Percentiles rank a stretch among this genome's conserved stretches.
Evolutionary conservation across 1,140 invertebrate genomes (phyloP).

Genomic region (Atta cephalotes): DNA sequence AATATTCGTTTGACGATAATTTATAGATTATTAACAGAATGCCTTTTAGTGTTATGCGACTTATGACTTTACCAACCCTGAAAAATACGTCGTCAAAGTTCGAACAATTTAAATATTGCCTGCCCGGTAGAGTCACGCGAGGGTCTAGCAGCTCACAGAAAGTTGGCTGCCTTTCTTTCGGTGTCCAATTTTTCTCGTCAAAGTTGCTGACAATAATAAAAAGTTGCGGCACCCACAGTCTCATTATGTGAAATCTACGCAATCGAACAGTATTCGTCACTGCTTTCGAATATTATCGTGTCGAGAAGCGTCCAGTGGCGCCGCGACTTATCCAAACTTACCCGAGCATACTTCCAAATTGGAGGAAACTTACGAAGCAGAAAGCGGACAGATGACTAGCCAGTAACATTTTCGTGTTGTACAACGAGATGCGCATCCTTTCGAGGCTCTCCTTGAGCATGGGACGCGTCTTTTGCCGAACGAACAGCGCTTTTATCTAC

Average conservation of each 20-base stretch:
- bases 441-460: conserved; percentile 66
- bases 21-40: background rate
- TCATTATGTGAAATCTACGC: conserved; percentile 83
- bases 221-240: conserved; percentile 85
- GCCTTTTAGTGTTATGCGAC: background rate
- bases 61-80: conserved; percentile 33
- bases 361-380: conserved; percentile 78
- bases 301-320: background rate
- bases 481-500: conserved; percentile 79
- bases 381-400: conserved; percentile 76
- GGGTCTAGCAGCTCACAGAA: conserved; percentile 83
- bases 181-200: conserved; percentile 71
- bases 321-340: conserved; percentile 67
- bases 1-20: conserved; percentile 17
- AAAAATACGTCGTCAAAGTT: conserved; percentile 51
- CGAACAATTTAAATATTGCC: conserved; percentile 45
- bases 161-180: conserved; percentile 75
- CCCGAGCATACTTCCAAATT: conserved; percentile 84
- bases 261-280: background rate
- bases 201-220: conserved; percentile 84
- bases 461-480: conserved; percentile 59
- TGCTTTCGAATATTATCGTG: background rate
- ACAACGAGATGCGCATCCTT: conserved; percentile 73
- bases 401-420: conserved; percentile 78
- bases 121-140: conserved; percentile 41